A percentile compares a stretch with the other conserved stretches of the same genome.
Evolutionary conservation across 2,888 invertebrate species (phyloP).

Genomic region (Boloria euphrosyne): DNA sequence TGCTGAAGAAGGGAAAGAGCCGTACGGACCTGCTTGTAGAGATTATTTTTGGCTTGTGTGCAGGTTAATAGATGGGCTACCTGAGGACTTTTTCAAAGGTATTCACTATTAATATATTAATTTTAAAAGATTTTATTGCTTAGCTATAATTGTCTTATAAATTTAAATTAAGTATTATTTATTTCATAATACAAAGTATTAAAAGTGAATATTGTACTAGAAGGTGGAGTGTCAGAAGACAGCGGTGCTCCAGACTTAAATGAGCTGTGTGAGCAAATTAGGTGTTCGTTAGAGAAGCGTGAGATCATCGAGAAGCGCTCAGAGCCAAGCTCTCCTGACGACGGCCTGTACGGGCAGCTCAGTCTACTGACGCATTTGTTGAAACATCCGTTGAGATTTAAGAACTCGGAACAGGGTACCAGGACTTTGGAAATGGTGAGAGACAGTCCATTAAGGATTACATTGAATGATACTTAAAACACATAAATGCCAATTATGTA

Average conservation of each 20-base stretch:
- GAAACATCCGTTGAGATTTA: slow-evolving; percentile 94
- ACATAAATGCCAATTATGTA: not conserved
- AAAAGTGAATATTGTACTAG: slow-evolving; percentile 36
- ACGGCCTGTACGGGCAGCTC: slow-evolving; percentile 93
- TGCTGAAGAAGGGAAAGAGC: slow-evolving; percentile 93
- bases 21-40: slow-evolving; percentile 95
- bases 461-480: not conserved
- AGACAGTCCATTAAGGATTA: not conserved
- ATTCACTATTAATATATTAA: slow-evolving; percentile 15
- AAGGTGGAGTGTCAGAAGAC: slow-evolving; percentile 74
- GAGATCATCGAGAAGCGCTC: slow-evolving; percentile 92
- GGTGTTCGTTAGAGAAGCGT: slow-evolving; percentile 87
- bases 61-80: slow-evolving; percentile 92
- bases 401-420: slow-evolving; percentile 88
- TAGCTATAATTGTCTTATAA: not conserved
- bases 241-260: slow-evolving; percentile 84
- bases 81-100: slow-evolving; percentile 90
- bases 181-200: not conserved
- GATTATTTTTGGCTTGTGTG: slow-evolving; percentile 97
- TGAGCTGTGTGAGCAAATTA: slow-evolving; percentile 87
- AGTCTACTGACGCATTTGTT: slow-evolving; percentile 93
- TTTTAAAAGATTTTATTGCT: no score
- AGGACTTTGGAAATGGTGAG: slow-evolving; percentile 84
- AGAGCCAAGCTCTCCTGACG: slow-evolving; percentile 91
- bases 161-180: not conserved